Evolutionary conservation across 2,888 invertebrate genomes (phyloP), one percentile per base, ranked within the genome.

Genomic region (Troides helena): DNA sequence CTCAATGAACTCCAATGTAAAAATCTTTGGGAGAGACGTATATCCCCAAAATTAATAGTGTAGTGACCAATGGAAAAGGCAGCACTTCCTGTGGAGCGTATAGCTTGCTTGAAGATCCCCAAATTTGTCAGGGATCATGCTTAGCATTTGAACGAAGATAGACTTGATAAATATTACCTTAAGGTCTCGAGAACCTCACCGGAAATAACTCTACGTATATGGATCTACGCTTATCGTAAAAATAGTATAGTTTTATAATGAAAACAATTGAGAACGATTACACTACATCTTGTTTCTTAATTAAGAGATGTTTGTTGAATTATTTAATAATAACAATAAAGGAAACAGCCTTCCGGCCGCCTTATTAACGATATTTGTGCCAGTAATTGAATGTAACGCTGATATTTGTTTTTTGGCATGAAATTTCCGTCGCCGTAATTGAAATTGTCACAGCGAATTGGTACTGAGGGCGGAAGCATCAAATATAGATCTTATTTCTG

Each of bases 401-500:
- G 62, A 46, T 58, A 63, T 67, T 71, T 57, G 64, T 62, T 56
- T 71, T 66, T 67, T 59, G 62, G 64, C 59, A 43, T 60, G 25
- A 43, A 30, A 53, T 66, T 63, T 60, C 56, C 67, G 36, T 17
- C 50, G 58, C 61, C 30, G 67, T 58, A 72, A 65, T 57, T 65
- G 63, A n/a, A 18, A 62, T 70, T 66, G 66, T 62, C 62, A 62
- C 62, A 30, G 43, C 5, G 50, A 64, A 23, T 30, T 46, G 36
- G 43, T 36, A n/a, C 53, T 21, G 30, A 21, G 23, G 36, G 43
- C 39, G n/a, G 39, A 65, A 56, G 62, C 63, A 23, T 30, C 58
- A 68, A 57, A 59, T 64, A 58, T 58, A 64, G 62, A 57, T 23
- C 57, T 71, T 70, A 66, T 69, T 66, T 21, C 62, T 68, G 68